These are phyloP conservation scores for Atrina japonica DNA, from an alignment of 2,888 invertebrate genomes.

Conservation along the genomic window DNA sequence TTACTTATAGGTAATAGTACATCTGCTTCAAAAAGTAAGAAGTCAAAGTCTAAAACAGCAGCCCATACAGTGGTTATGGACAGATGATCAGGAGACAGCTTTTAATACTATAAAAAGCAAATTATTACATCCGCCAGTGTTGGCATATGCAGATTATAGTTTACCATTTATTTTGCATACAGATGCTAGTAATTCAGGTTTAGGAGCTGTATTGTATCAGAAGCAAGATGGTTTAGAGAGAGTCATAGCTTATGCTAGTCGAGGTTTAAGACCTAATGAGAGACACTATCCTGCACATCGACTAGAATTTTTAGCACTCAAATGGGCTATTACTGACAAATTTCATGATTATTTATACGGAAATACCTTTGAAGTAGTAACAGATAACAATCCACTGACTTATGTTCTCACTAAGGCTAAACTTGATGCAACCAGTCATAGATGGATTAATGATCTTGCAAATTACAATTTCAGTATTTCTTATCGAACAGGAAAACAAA, in stretches of 20 bases:
- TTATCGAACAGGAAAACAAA: too few species aligned
- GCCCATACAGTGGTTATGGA: background rate
- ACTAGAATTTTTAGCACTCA: too few species aligned
- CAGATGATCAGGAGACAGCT: background rate
- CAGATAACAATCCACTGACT: too few species aligned
- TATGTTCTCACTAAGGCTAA: conserved; percentile 21
- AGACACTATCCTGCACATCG: conserved; percentile 29
- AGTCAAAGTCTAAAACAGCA: background rate
- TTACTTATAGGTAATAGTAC: conserved; percentile 29
- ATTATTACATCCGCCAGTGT: conserved; percentile 15
- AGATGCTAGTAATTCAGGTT: conserved; percentile 21
- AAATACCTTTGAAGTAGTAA: too few species aligned
- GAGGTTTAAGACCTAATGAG: conserved; percentile 10
- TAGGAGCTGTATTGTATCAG: conserved; percentile 38
- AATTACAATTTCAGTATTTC: too few species aligned
- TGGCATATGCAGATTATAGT: too few species aligned
- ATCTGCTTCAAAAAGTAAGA: too few species aligned
- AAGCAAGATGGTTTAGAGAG: too few species aligned
- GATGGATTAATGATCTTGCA: background rate
- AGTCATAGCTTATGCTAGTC: too few species aligned
- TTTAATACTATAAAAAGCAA: conserved; percentile 12
- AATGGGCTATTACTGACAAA: conserved; percentile 40
- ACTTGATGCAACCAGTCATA: too few species aligned
- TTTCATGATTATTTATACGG: conserved; percentile 44
- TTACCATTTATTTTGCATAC: too few species aligned